Evolutionary conservation across 2,797 vertebrate species (phyloP).

Genomic region (Hafferia zeledoni): DNA sequence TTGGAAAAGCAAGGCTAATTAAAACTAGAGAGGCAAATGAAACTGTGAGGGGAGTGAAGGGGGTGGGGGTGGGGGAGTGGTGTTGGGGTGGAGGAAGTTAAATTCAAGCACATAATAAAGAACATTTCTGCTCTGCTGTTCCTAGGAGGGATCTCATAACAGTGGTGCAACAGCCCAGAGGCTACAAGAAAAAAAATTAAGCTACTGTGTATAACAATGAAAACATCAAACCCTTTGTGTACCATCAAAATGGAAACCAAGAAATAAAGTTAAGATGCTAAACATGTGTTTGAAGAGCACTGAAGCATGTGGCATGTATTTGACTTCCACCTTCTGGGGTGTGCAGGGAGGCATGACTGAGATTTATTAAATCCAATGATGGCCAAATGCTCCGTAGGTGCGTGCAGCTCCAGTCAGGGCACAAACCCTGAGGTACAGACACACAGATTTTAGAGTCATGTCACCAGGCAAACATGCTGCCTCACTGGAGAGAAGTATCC

Average conservation of each 20-base stretch:
- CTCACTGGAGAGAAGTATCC: background rate
- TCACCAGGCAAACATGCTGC: background rate
- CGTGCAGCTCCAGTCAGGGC: background rate
- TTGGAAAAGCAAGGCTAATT: constrained; percentile 57
- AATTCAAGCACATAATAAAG: constrained; percentile 32
- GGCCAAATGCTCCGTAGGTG: background rate
- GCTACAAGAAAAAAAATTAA: constrained; percentile 59
- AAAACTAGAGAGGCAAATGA: constrained; percentile 28
- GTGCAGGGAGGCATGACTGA: constrained; percentile 26
- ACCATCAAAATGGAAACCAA: constrained; percentile 55
- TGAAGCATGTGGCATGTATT: constrained; percentile 23
- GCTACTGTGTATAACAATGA: constrained; percentile 55
- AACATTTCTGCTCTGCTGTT: constrained; percentile 20
- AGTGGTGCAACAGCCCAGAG: constrained; percentile 48
- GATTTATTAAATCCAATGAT: constrained; percentile 31
- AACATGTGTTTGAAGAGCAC: constrained; percentile 46
- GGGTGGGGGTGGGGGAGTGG: too few species aligned
- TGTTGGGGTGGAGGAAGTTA: background rate
- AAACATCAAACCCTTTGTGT: constrained; percentile 60
- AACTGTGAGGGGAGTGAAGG: background rate
- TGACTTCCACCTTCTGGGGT: constrained; percentile 38
- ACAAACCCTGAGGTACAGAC: background rate
- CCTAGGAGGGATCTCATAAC: constrained; percentile 41
- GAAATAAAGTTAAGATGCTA: constrained; percentile 66
- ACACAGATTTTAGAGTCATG: background rate